These are phyloP conservation scores for Spheniscus mendiculus DNA, from an alignment of 2,113 vertebrate species.

Conservation along the genomic window DNA sequence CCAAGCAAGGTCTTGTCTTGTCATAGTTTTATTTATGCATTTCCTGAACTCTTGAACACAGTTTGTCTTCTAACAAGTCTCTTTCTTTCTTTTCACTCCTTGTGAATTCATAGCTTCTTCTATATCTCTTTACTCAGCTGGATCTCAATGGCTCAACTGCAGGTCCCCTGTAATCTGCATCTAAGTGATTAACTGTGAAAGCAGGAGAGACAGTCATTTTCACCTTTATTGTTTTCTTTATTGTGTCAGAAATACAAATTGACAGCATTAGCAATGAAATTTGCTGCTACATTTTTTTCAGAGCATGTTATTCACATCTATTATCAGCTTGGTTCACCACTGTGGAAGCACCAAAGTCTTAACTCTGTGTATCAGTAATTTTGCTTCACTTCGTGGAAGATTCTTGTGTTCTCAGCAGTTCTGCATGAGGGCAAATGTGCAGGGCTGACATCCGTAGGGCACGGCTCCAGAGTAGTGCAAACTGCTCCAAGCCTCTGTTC, in stretches of 20 bases:
- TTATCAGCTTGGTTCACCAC: background rate
- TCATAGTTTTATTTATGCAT: background rate
- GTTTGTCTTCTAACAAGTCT: background rate
- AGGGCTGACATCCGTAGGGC: background rate
- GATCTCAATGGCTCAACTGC: background rate
- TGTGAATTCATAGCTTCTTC: background rate
- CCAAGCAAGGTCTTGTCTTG: background rate
- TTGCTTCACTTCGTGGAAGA: background rate
- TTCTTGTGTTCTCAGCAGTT: background rate
- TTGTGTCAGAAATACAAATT: background rate
- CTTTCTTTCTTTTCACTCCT: background rate
- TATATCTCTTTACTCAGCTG: background rate
- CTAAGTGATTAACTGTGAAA: background rate
- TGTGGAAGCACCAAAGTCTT: background rate
- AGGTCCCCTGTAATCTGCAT: background rate
- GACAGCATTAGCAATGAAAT: background rate
- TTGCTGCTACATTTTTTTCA: background rate
- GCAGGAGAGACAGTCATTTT: background rate
- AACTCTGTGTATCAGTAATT: background rate
- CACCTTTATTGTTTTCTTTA: background rate
- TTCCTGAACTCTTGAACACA: background rate
- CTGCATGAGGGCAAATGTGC: background rate
- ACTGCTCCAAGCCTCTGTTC: background rate
- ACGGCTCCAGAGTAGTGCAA: fast-evolving
- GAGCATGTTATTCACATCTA: background rate